Percentiles rank a stretch among this genome's conserved stretches.
Evolutionary conservation across 1,140 invertebrate species (phyloP).

Genomic region (Aphidius gifuensis): DNA sequence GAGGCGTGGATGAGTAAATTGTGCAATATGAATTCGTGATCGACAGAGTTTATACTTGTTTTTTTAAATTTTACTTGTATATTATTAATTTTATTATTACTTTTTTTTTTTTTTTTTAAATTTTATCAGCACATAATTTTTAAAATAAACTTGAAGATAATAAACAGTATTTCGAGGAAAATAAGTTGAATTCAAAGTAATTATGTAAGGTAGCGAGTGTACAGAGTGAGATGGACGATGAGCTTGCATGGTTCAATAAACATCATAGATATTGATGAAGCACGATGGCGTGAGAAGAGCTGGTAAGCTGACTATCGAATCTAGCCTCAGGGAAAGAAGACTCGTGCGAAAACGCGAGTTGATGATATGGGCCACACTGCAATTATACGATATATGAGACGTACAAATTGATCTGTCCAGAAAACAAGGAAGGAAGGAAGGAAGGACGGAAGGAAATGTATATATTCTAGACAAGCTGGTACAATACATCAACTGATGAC

Average conservation of each 20-base stretch:
- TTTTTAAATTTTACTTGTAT: not conserved
- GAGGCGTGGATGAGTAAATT: slow-evolving; percentile 12
- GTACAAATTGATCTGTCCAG: slow-evolving; percentile 46
- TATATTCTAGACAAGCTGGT: slow-evolving; percentile 17
- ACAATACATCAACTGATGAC: too few species aligned
- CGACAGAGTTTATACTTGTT: not conserved
- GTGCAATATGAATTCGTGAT: slow-evolving; percentile 11
- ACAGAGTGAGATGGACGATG: too few species aligned
- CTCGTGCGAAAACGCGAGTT: too few species aligned
- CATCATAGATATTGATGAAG: slow-evolving; percentile 47
- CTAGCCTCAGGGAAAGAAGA: too few species aligned
- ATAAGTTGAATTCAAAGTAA: too few species aligned
- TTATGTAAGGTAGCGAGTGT: too few species aligned
- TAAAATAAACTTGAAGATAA: too few species aligned
- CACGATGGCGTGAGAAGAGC: slow-evolving; percentile 12
- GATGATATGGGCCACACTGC: slow-evolving; percentile 40
- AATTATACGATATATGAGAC: slow-evolving; percentile 47
- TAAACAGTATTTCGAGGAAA: too few species aligned
- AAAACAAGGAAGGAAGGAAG: slow-evolving; percentile 20
- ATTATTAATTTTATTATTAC: too few species aligned
- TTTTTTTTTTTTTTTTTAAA: too few species aligned
- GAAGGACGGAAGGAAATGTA: slow-evolving; percentile 2
- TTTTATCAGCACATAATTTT: too few species aligned
- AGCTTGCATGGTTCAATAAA: slow-evolving; percentile 36
- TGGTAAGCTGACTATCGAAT: too few species aligned